These are phyloP conservation scores for Clupea harengus DNA, from an alignment of 2,113 vertebrate species.

Conservation along the genomic window DNA sequence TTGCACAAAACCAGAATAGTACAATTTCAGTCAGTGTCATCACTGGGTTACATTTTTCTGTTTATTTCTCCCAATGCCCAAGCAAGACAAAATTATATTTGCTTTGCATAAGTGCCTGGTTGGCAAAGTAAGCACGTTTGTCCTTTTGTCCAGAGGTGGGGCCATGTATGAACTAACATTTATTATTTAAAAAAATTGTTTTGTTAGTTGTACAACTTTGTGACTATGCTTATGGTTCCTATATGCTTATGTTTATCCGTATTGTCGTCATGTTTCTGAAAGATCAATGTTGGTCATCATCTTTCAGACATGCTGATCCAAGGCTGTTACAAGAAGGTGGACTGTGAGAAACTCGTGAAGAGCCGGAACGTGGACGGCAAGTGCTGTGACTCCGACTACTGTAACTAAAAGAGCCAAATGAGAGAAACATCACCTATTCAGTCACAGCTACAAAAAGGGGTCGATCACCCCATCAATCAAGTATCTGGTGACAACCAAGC, in stretches of 20 bases:
- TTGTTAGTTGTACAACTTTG: too few species aligned
- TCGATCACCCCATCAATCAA: neutral
- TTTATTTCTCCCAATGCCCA: too few species aligned
- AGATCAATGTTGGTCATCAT: neutral
- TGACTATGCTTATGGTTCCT: too few species aligned
- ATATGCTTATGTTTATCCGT: neutral
- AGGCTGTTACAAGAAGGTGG: neutral
- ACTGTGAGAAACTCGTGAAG: neutral
- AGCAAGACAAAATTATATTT: too few species aligned
- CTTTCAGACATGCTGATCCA: slow-evolving; percentile 11
- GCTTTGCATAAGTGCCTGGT: too few species aligned
- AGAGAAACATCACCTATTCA: neutral
- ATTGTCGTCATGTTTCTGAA: neutral
- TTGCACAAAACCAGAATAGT: too few species aligned
- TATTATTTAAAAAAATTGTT: too few species aligned
- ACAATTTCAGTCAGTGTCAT: too few species aligned
- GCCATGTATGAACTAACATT: too few species aligned
- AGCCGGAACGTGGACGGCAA: neutral
- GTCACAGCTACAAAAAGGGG: neutral
- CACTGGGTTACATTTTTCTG: too few species aligned
- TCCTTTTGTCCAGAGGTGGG: too few species aligned
- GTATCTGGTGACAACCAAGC: neutral
- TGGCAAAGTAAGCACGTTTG: too few species aligned
- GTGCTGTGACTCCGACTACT: neutral
- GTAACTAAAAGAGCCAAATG: neutral